Evolutionary conservation across 2,888 invertebrate genomes (phyloP), one percentile per base, ranked within the genome.

Genomic region (Glyphotaelius pellucidus): DNA sequence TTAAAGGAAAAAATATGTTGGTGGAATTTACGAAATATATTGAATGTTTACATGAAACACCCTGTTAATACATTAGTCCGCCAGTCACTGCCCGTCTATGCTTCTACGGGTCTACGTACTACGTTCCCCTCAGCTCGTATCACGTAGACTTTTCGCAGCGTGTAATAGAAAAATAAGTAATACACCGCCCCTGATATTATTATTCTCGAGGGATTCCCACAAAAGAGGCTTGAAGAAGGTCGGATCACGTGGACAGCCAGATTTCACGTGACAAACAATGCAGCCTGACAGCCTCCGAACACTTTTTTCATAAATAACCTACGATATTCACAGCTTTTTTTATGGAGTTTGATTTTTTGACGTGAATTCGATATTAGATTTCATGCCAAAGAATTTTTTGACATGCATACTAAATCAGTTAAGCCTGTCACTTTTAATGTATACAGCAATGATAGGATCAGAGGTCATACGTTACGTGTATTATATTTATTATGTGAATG

Each of bases 131-230:
- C 19, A 87, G 87, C 87, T 87, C 14, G n/a, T 52, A 4, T 15
- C 52, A 14, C 47, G 91, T 91, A 80, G n/a, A 67, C 80, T 38
- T 38, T 90, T 38, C 83, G 35, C 7, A 19, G 83, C 80, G 11
- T n/a, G 83, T 91, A 91, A 91, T 91, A 89, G 91, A 91, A 91
- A 91, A 91, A 91, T 91, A 91, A 79, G 91, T 91, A 89, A 90
- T 89, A 90, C 79, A 84, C 86, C 90, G 31, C 47, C n/a, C 31
- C 52, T 83, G 91, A 91, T 91, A 83, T 84, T 67, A 67, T 67
- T n/a, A 67, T 67, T 89, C 32, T 83, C 25, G 84, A 32, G 89
- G 89, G 67, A 89, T 35, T 89, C 79, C 83, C 84, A 89, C 88
- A 89, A 89, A 91, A 42, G 84, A 88, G 83, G 25, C 42, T 85